phyloP scores from a whole-genome alignment of 2,797 vertebrate species.

The Rhynchotus rufescens region DNA sequence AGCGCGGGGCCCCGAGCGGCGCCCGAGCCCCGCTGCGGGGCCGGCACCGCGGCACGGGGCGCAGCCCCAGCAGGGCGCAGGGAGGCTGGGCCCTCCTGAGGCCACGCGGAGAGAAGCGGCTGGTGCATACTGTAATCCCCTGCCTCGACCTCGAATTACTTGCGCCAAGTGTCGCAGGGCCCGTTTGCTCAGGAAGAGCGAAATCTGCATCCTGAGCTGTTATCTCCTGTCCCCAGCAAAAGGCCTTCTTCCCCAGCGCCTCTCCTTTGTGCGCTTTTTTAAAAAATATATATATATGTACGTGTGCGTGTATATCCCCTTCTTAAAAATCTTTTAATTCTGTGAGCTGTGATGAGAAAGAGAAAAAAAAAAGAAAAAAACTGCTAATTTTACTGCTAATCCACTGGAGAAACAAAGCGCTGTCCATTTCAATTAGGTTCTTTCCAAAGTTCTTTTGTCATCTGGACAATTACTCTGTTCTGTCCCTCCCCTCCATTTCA shows the following conservation, averaged over 20 bases:
- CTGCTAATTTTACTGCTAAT: background rate
- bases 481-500: background rate
- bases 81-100: background rate
- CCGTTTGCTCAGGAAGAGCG: background rate
- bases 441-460: background rate
- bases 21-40: background rate
- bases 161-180: accelerated
- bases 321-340: background rate
- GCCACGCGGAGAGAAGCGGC: accelerated
- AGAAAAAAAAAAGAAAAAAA: background rate
- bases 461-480: background rate
- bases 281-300: too few relatives aligned
- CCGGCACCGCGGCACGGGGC: background rate
- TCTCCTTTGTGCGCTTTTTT: background rate
- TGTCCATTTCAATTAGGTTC: background rate
- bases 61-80: background rate
- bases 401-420: background rate
- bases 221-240: accelerated
- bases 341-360: background rate
- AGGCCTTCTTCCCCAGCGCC: background rate
- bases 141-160: too few relatives aligned
- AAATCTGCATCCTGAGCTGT: accelerated
- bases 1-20: background rate
- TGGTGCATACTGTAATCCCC: accelerated
- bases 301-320: too few relatives aligned